Percentiles rank a stretch among this genome's conserved stretches.
phyloP scores from a whole-genome alignment of 2,888 invertebrate species.

The Sabatieria punctata region DNA sequence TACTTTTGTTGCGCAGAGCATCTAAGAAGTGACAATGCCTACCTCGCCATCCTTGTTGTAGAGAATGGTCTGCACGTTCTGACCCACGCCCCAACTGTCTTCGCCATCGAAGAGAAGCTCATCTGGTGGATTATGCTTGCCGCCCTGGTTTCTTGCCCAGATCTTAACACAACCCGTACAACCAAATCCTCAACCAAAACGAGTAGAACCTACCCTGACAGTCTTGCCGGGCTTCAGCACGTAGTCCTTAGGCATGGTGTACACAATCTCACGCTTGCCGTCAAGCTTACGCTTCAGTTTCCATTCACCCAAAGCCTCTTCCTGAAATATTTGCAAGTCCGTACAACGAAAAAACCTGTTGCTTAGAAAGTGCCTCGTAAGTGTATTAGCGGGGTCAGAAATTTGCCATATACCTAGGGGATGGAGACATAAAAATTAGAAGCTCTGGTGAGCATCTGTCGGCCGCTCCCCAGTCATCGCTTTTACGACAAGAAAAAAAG shows the following conservation, averaged over 20 bases:
- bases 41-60: slow-evolving; percentile 31
- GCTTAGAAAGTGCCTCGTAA: too few relatives aligned
- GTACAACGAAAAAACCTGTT: too few relatives aligned
- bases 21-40: too few relatives aligned
- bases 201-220: slow-evolving; percentile 17
- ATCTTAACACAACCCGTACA: slow-evolving; percentile 21
- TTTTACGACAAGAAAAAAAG: too few relatives aligned
- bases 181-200: too few relatives aligned
- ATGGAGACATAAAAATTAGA: too few relatives aligned
- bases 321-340: slow-evolving; percentile 24
- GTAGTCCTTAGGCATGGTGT: slow-evolving; percentile 26
- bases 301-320: slow-evolving; percentile 35
- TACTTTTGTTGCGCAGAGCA: too few relatives aligned
- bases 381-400: too few relatives aligned
- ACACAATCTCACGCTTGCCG: slow-evolving; percentile 27
- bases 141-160: slow-evolving; percentile 26
- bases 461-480: too few relatives aligned
- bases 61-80: slow-evolving; percentile 28
- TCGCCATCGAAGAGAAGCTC: slow-evolving; percentile 26
- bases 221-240: slow-evolving; percentile 25
- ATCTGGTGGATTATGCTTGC: slow-evolving; percentile 25
- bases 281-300: slow-evolving; percentile 33
- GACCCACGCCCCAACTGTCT: slow-evolving; percentile 28
- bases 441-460: too few relatives aligned
- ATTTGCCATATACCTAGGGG: too few relatives aligned